Evolutionary conservation across 92 coral and sea anemone genomes (phyloP).

Genomic region (Palythoa grandis): DNA sequence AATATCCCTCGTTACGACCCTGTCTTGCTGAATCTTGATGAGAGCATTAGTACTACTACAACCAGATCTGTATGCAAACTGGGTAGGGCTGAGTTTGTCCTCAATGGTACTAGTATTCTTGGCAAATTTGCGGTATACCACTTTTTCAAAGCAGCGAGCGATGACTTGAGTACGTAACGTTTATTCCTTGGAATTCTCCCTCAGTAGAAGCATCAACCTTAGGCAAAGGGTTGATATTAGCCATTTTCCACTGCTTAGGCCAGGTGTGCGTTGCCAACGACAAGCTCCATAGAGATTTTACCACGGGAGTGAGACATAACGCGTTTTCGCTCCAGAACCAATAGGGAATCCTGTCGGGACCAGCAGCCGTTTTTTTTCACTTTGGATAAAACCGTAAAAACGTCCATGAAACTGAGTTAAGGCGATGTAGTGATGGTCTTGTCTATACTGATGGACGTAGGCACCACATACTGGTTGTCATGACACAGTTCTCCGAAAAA

Average conservation of each 20-base stretch:
- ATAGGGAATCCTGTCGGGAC: conserved; percentile 40
- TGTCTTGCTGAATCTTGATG: too few relatives aligned
- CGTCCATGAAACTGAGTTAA: too few relatives aligned
- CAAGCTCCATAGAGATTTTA: too few relatives aligned
- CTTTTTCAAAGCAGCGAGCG: conserved; percentile 41
- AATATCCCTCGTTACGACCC: too few relatives aligned
- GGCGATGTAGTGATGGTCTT: conserved; percentile 11
- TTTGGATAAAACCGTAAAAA: conserved; percentile 1
- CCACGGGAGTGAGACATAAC: conserved; percentile 34
- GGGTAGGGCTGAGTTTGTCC: too few relatives aligned
- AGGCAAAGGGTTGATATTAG: conserved; percentile 37
- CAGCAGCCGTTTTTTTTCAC: conserved; percentile 2
- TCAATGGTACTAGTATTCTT: too few relatives aligned
- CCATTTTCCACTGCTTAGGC: conserved; percentile 44
- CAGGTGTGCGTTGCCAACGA: conserved; percentile 31
- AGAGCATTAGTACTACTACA: conserved; percentile 50
- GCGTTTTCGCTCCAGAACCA: conserved; percentile 46
- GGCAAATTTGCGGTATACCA: too few relatives aligned
- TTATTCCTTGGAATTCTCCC: conserved; percentile 41
- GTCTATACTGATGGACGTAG: conserved; percentile 24
- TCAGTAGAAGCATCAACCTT: conserved; percentile 36
- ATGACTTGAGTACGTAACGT: conserved; percentile 45
- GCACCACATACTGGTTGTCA: conserved; percentile 13
- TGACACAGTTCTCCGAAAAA: conserved; percentile 16
- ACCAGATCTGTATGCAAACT: conserved; percentile 44